A percentile compares a stretch with the other conserved stretches of the same genome.
phyloP scores from a whole-genome alignment of 2,797 vertebrate species.

The Moxostoma hubbsi region DNA sequence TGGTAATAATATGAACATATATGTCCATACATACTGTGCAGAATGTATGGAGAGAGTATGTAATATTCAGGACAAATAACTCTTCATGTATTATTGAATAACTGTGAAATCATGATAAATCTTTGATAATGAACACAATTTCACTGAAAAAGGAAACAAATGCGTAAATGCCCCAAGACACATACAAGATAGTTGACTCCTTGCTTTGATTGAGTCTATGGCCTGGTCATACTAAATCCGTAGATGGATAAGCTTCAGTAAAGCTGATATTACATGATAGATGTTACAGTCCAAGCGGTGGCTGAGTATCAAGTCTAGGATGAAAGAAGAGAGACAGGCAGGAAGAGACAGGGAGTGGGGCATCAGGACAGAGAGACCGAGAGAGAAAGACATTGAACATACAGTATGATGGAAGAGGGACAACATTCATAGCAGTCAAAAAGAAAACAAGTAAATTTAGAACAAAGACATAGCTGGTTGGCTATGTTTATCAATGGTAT shows the following conservation, averaged over 20 bases:
- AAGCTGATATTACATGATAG: slow-evolving; percentile 36
- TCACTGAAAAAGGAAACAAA: slow-evolving; percentile 5
- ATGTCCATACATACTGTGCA: neutral
- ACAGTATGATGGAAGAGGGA: neutral
- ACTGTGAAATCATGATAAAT: neutral
- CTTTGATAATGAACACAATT: slow-evolving; percentile 1
- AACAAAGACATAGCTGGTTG: slow-evolving; percentile 13
- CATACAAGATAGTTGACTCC: slow-evolving; percentile 23
- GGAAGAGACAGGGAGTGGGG: neutral
- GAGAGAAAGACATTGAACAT: neutral
- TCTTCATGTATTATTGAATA: slow-evolving; percentile 22
- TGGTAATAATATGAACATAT: neutral
- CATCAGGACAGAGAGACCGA: neutral
- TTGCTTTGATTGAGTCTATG: slow-evolving; percentile 55
- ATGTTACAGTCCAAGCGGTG: slow-evolving; percentile 39
- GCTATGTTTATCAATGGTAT: slow-evolving; percentile 33
- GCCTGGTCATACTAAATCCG: slow-evolving; percentile 60
- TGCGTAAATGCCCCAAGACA: neutral
- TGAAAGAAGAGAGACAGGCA: slow-evolving; percentile 15
- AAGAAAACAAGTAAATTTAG: neutral
- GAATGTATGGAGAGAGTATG: slow-evolving; percentile 12
- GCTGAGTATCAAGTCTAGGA: slow-evolving; percentile 17
- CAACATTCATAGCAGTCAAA: slow-evolving; percentile 33
- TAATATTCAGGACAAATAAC: neutral
- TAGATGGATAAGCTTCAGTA: slow-evolving; percentile 29